Conservation (phyloP, 2,888 invertebrate genomes). For the Steromphala cineraria region DNA sequence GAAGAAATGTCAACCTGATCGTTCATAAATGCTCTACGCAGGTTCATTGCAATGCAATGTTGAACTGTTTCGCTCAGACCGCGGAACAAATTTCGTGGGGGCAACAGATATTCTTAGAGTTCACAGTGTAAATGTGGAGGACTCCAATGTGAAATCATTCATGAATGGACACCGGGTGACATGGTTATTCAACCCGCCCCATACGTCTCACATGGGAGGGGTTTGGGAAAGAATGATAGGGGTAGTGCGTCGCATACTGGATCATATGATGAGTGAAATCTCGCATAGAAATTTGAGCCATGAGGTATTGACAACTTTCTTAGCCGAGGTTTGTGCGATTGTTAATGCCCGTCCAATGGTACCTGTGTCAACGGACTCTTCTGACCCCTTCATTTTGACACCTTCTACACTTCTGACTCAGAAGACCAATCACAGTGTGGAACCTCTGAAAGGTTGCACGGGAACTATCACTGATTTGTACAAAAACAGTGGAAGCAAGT, state of each 20-base stretch:
- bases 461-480: too few species aligned
- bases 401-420: background rate
- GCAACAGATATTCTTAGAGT: background rate
- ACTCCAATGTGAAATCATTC: background rate
- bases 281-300: background rate
- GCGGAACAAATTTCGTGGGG: background rate
- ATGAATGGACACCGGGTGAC: background rate
- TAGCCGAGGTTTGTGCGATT: too few species aligned
- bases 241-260: background rate
- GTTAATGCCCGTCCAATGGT: too few species aligned
- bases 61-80: background rate
- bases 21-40: background rate
- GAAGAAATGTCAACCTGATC: background rate
- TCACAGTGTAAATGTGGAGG: background rate
- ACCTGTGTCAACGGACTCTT: background rate
- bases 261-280: background rate
- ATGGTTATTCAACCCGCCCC: background rate
- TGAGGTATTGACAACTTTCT: too few species aligned
- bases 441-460: too few species aligned
- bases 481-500: conserved; percentile 26
- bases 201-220: background rate
- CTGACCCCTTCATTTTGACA: background rate
- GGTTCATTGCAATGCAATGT: background rate
- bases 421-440: too few species aligned
- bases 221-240: background rate